These are phyloP conservation scores for Garrulus glandarius DNA, from an alignment of 2,797 vertebrate species.

Conservation along the genomic window DNA sequence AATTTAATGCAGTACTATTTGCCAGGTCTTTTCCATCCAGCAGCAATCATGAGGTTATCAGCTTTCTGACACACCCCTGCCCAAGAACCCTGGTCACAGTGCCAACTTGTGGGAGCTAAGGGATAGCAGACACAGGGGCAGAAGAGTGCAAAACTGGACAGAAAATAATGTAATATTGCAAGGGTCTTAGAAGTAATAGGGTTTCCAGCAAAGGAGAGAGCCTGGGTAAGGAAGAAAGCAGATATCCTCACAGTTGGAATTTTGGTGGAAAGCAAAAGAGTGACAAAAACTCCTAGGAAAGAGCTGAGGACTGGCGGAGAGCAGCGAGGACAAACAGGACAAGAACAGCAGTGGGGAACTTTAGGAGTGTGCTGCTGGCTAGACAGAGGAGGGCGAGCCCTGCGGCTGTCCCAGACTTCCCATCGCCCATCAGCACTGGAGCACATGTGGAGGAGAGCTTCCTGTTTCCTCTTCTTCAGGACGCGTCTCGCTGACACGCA, in stretches of 20 bases:
- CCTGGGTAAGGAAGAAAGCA: neutral
- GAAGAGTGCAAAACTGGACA: neutral
- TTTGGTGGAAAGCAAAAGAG: neutral
- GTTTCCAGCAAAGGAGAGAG: neutral
- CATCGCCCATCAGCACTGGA: neutral
- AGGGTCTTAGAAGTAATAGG: neutral
- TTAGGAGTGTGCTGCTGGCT: neutral
- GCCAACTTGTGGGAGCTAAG: neutral
- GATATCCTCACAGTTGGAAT: neutral
- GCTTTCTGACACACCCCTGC: neutral
- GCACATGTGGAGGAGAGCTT: neutral
- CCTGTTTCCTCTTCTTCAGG: neutral
- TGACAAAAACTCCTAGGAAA: neutral
- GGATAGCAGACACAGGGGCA: neutral
- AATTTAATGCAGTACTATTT: neutral
- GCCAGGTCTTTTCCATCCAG: neutral
- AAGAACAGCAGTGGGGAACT: neutral
- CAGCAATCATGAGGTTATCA: neutral
- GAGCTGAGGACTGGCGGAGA: neutral
- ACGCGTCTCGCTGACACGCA: accelerated
- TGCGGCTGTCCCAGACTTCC: neutral
- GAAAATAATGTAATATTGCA: neutral
- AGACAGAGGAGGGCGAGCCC: neutral
- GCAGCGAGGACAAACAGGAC: neutral
- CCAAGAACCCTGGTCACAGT: neutral